These are phyloP conservation scores for Drosophila sucinea DNA, from an alignment of 1,140 invertebrate genomes.

Conservation along the genomic window DNA sequence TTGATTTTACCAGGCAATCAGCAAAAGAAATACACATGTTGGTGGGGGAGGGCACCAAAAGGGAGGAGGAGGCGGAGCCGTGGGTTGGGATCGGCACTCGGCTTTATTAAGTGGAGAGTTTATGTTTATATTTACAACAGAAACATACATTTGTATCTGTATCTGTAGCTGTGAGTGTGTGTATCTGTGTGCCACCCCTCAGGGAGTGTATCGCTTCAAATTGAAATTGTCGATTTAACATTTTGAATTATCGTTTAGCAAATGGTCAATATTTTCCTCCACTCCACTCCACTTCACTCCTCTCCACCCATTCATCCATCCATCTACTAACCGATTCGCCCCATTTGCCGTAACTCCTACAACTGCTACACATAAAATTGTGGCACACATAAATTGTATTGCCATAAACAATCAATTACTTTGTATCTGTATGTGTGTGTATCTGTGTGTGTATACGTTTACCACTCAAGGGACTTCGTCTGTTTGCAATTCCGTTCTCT, in stretches of 20 bases:
- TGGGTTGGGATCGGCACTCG: slow-evolving; percentile 45
- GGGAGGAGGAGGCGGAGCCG: neutral
- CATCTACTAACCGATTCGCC: slow-evolving; percentile 10
- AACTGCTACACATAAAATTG: slow-evolving; percentile 43
- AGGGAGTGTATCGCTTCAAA: slow-evolving; percentile 54
- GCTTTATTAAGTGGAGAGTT: slow-evolving; percentile 72
- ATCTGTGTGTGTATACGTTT: slow-evolving; percentile 5
- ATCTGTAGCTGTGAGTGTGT: slow-evolving; percentile 21
- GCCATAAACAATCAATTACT: slow-evolving; percentile 80
- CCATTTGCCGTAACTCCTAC: slow-evolving; percentile 5
- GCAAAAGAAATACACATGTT: slow-evolving; percentile 12
- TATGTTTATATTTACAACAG: slow-evolving; percentile 74
- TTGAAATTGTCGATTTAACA: slow-evolving; percentile 81
- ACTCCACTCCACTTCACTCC: neutral
- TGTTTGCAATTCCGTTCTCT: slow-evolving; percentile 34
- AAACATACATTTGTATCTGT: slow-evolving; percentile 34
- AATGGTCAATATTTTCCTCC: slow-evolving; percentile 74
- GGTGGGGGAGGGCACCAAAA: slow-evolving; percentile 15
- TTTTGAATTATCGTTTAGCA: slow-evolving; percentile 81
- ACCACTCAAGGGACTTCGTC: slow-evolving; percentile 15
- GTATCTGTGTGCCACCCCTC: slow-evolving; percentile 18
- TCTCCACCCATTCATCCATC: neutral
- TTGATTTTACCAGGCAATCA: slow-evolving; percentile 56
- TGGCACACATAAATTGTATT: slow-evolving; percentile 72
- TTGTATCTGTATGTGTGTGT: slow-evolving; percentile 49